Evolutionary conservation across 2,797 vertebrate species (phyloP).

Genomic region (Spondyliosoma cantharus): DNA sequence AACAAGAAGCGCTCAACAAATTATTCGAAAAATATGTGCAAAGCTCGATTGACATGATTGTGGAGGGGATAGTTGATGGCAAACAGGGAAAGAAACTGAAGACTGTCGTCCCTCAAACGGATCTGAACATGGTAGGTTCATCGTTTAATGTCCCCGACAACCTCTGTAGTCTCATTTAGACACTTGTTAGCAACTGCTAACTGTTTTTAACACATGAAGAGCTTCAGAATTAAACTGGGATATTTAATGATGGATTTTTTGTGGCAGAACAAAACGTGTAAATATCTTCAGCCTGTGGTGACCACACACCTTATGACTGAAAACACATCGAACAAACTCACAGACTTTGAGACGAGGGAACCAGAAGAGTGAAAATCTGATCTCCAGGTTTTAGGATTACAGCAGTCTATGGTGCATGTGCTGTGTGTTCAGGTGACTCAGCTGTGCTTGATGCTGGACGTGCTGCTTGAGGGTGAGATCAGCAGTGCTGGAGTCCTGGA

Average conservation of each 20-base stretch:
- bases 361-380: no score
- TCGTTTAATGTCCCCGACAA: not conserved
- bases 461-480: constrained; percentile 82
- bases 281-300: no score
- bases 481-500: constrained; percentile 87
- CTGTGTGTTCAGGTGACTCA: constrained; percentile 87
- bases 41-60: constrained; percentile 89
- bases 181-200: no score
- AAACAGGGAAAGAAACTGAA: constrained; percentile 89
- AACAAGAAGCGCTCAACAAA: constrained; percentile 82
- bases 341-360: no score
- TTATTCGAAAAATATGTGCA: constrained; percentile 95
- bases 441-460: constrained; percentile 89
- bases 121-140: constrained; percentile 93
- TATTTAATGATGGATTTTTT: no score
- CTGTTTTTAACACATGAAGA: no score
- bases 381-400: no score
- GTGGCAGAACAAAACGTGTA: no score
- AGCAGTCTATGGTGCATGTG: not conserved
- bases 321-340: no score
- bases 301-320: no score
- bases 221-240: no score
- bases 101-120: constrained; percentile 93
- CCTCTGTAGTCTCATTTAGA: no score
- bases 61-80: constrained; percentile 91